phyloP scores from a whole-genome alignment of 2,113 vertebrate species.

The Sardina pilchardus region DNA sequence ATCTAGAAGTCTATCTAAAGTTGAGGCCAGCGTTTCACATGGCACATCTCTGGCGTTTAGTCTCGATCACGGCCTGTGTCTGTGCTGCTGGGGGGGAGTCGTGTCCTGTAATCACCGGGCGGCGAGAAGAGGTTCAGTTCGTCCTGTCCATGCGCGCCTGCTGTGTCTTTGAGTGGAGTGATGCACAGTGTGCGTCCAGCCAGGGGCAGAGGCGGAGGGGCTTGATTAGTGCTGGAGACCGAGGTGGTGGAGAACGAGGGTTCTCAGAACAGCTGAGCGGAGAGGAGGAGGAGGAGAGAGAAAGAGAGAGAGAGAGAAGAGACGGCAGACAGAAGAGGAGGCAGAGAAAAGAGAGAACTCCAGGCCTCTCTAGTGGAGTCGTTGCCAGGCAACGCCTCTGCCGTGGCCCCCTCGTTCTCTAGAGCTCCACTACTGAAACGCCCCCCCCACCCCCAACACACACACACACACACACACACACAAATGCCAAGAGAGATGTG shows the following conservation, averaged over 20 bases:
- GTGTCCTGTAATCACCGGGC: background rate
- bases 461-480: slow-evolving; percentile 1
- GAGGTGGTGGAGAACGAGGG: background rate
- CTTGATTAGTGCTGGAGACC: background rate
- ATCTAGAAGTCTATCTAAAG: too few species aligned
- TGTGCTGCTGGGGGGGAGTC: too few species aligned
- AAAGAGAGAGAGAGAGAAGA: background rate
- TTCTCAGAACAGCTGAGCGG: background rate
- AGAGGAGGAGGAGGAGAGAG: background rate
- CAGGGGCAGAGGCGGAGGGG: background rate
- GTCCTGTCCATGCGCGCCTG: background rate
- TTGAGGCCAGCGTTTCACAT: too few species aligned
- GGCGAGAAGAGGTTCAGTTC: background rate
- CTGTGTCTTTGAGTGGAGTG: background rate
- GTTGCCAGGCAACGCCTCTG: slow-evolving; percentile 39
- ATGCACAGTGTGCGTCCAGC: background rate
- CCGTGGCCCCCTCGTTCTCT: background rate
- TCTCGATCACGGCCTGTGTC: too few species aligned
- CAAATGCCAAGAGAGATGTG: background rate
- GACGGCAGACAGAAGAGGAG: background rate
- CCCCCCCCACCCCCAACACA: background rate
- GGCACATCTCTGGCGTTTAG: too few species aligned
- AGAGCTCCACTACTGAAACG: background rate
- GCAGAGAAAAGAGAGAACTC: background rate
- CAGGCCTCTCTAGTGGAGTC: slow-evolving; percentile 4